Percentiles rank a stretch among this genome's conserved stretches.
These are phyloP conservation scores for Formica aserva DNA, from an alignment of 2,888 invertebrate species.

Conservation along the genomic window DNA sequence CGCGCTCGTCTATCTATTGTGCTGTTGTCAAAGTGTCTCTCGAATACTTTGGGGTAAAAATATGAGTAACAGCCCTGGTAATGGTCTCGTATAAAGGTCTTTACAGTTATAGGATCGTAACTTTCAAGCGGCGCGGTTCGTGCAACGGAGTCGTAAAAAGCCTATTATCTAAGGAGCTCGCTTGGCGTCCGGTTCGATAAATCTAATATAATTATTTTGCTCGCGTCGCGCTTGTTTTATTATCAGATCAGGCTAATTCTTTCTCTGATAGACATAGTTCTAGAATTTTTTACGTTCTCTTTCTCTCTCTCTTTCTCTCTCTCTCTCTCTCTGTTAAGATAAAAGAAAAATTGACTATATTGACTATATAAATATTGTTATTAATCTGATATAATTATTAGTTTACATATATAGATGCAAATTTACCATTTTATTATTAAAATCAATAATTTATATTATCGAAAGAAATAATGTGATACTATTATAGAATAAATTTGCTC, in stretches of 20 bases:
- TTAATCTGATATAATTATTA: conserved; percentile 3
- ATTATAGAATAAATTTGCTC: background rate
- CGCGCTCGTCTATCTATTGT: conserved; percentile 35
- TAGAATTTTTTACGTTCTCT: background rate
- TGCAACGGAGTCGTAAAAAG: conserved; percentile 71
- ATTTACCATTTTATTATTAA: background rate
- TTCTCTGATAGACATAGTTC: conserved; percentile 13
- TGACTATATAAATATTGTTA: background rate
- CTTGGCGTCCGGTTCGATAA: conserved; percentile 67
- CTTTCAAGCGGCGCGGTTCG: conserved; percentile 73
- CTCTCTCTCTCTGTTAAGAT: background rate
- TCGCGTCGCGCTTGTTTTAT: conserved; percentile 61
- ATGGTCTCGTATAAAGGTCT: conserved; percentile 77
- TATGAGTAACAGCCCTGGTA: conserved; percentile 73
- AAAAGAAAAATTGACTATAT: conserved; percentile 39
- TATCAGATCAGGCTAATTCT: conserved; percentile 63
- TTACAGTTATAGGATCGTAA: conserved; percentile 78
- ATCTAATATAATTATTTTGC: conserved; percentile 73
- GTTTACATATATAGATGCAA: background rate
- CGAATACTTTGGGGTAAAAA: conserved; percentile 63
- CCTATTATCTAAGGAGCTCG: conserved; percentile 74
- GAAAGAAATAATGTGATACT: background rate
- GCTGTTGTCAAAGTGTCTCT: conserved; percentile 65
- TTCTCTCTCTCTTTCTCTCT: background rate
- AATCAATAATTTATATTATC: background rate